Base-by-base conservation (phyloP, 1,140 invertebrate genomes). In the Yoshiicerus persimilis region DNA sequence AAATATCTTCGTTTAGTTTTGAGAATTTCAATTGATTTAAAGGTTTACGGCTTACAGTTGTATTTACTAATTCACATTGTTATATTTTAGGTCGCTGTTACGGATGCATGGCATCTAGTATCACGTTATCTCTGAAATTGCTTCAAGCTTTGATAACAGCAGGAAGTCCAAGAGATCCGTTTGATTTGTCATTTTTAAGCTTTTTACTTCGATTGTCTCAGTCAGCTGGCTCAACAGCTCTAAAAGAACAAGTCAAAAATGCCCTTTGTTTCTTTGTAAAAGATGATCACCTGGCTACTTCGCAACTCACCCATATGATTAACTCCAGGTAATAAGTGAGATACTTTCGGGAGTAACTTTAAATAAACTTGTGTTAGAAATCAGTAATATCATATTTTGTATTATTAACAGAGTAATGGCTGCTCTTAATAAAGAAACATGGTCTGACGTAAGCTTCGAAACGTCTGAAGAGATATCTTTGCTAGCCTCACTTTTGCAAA, bases 131-230 rank as follows among this genome's bases (percentile, higher is more conserved):
- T 4, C 94, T 99, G 4, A 99, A 97, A 5, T 92, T 99, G 25
- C 93, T 99, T 39, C 94, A 97, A 66, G 97, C 98, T n/a, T 93
- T 99, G 84, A 97, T 97, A 9, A 96, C 96, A 25, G 90, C 88
- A 23, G 89, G 86, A 87, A 91, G 88, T 89, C 88, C 89, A 38
- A 25, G 89, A 56, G 89, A 89, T 87, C 89, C 89, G 0, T 91
- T 91, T 41, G 88, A 91, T 70, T 70, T 89, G 16, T 90, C 86
- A 83, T 91, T 91, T 47, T 88, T 91, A 25, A 89, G 89, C 39
- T 91, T 91, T 38, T 88, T 91, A 4, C 83, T 91, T 20, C 89
- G 90, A 16, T 75, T 91, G 27, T 88, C 87, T 2, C 90, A 91
- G 32, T 90, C 90, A 4, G 90, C 90, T 4, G 90, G 90, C 0